A percentile compares a stretch with the other conserved stretches of the same genome.
These are phyloP conservation scores for Drosophila yakuba DNA, from an alignment of 1,140 invertebrate species.

Conservation along the genomic window DNA sequence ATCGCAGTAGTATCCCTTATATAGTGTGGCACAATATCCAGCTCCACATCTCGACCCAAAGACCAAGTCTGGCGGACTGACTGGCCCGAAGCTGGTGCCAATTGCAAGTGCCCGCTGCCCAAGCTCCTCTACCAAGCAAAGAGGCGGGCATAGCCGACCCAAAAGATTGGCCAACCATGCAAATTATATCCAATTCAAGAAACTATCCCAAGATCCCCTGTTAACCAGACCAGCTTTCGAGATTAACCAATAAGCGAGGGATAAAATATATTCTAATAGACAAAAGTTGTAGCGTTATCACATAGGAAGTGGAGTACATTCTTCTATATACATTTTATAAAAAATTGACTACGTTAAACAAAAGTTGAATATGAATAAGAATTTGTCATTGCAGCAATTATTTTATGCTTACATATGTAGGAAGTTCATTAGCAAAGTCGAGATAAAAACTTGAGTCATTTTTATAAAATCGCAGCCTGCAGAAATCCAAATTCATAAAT, in stretches of 20 bases:
- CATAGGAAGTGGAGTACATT: no score
- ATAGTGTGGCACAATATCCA: slow-evolving; percentile 8
- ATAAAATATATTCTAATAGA: no score
- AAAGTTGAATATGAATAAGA: not conserved
- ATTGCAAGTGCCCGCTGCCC: slow-evolving; percentile 26
- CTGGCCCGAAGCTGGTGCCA: slow-evolving; percentile 14
- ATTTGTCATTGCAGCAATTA: no score
- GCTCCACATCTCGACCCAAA: slow-evolving; percentile 46
- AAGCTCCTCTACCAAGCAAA: slow-evolving; percentile 28
- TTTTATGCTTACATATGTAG: no score
- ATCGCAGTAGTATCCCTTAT: not conserved
- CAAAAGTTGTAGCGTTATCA: no score
- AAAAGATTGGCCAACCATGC: slow-evolving; percentile 27
- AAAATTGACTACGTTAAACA: not conserved
- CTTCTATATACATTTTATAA: not conserved
- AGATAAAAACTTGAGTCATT: not conserved
- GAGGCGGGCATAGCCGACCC: slow-evolving; percentile 28
- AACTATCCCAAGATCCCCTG: not conserved
- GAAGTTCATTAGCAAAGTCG: no score
- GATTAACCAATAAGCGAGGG: not conserved
- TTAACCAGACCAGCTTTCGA: not conserved
- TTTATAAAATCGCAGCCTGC: not conserved
- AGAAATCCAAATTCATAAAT: not conserved
- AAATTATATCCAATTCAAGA: not conserved
- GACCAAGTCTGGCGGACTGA: slow-evolving; percentile 35